Evolutionary conservation across 2,888 invertebrate species (phyloP), one percentile per base, ranked within the genome.

Genomic region (Caenorhabditis sp.): DNA sequence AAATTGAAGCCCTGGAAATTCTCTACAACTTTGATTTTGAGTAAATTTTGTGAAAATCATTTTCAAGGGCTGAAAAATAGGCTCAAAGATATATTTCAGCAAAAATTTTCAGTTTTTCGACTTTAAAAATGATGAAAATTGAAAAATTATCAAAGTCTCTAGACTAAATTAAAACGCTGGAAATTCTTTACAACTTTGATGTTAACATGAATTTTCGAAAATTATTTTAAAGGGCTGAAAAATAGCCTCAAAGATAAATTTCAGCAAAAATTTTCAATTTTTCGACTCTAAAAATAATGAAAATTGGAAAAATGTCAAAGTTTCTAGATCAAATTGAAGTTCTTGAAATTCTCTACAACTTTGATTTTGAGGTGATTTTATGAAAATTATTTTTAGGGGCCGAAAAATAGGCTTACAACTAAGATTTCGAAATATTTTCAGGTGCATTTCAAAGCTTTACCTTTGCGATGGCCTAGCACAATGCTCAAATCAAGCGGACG

Each of bases 381-480:
- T 43, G 14, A 43, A 43, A 49, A 10, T 27, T 50, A 8, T 6
- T 4, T 57, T 23, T 6, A 24, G 8, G 8, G 5, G 19, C 5
- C 21, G 24, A 24, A 57, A 23, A 57, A 10, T 19, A 6, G 6
- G 10, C 19, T 23, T 57, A 57, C 5, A n/a, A 24, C 5, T 19
- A 24, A 17, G 10, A 23, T 6, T 4, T n/a, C n/a, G n/a, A n/a
- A n/a, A 21, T 37, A 12, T 23, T 57, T 72, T n/a, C 65, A 78
- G 75, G 36, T 86, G 86, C 68, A 81, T 86, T 50, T 83, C 81
- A 26, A 77, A 78, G 66, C 57, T 80, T 21, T 86, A 80, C 68
- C 67, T 80, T 12, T 86, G 86, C 74, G 86, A 86, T 60, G 83
- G 84, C 3, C 66, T 83, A 8, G 69, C 67, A 31, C 84, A 86